phyloP scores from a whole-genome alignment of 2,797 vertebrate genomes.

The Phalloptychus januarius region DNA sequence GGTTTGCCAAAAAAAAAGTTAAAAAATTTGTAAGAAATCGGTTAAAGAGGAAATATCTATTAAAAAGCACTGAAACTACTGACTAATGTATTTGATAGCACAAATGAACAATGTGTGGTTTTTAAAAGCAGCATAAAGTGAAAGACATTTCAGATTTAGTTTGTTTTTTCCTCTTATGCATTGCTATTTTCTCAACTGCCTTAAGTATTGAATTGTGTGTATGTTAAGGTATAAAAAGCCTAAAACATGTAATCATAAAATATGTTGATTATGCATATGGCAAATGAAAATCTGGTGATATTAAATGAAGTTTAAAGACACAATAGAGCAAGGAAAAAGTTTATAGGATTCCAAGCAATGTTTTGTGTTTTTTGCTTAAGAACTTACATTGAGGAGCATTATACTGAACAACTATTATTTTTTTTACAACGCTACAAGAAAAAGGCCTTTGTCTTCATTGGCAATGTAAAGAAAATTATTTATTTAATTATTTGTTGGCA shows the following conservation, averaged over 20 bases:
- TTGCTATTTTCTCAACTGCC: neutral
- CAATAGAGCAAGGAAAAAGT: neutral
- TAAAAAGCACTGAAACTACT: slow-evolving; percentile 67
- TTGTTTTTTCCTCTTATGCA: neutral
- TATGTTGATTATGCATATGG: neutral
- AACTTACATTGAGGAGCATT: neutral
- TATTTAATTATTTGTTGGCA: neutral
- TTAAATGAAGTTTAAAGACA: slow-evolving; percentile 10
- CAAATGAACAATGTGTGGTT: slow-evolving; percentile 29
- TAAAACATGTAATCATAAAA: neutral
- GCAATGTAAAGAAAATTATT: neutral
- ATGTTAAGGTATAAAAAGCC: neutral
- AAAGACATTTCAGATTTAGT: neutral
- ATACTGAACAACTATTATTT: neutral
- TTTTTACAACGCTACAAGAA: neutral
- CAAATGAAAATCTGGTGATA: slow-evolving; percentile 7
- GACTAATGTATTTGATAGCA: slow-evolving; percentile 61
- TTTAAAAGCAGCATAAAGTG: slow-evolving; percentile 8
- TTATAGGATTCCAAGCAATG: neutral
- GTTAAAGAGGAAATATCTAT: no score
- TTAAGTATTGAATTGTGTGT: neutral
- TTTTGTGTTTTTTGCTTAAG: slow-evolving; percentile 5
- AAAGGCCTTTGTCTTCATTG: neutral
- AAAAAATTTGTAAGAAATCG: neutral
- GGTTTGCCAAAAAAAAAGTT: neutral